Evolutionary conservation across 1,140 invertebrate genomes (phyloP), one percentile per base, ranked within the genome.

Genomic region (Zaprionus ghesquierei): DNA sequence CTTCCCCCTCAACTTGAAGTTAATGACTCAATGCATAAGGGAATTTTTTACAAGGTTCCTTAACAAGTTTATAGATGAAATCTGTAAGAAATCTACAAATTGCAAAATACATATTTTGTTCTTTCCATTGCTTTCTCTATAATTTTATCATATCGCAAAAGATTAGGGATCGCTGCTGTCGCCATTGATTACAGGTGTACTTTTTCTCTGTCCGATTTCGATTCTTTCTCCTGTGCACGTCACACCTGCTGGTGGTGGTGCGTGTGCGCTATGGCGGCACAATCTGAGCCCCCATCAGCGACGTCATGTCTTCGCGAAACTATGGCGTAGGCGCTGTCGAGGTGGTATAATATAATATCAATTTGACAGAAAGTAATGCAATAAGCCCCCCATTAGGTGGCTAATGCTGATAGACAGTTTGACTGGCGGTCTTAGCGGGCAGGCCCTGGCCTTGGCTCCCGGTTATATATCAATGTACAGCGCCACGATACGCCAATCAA

Each of bases 321-420:
- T 77, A 77, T 84, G 64, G 80, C 80, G 80, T 84, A 79, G 58
- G 33, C 31, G 49, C 3, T 13, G 10, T 33, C 35, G 27, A 33
- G 54, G 18, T 51, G 22, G 33, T 41, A 66, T 66, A 41, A 41
- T 2, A 41, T 2, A 41, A 76, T 69, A 82, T 82, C 75, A 82
- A 75, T 58, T 25, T 72, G 12, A 22, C 18, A 20, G 41, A 46
- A 38, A 38, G 25, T 12, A 15, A 23, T 22, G 13, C 23, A 13
- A 18, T 56, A 44, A 56, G 50, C 27, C 22, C 27, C 35, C 35
- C 50, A 25, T 27, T 20, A 18, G 35, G 15, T 29, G 20, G 50
- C n/a, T 33, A 58, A 64, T 31, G 31, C 61, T 70, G 69, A 59
- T 58, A 51, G 54, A 71, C 69, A 71, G 31, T 65, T 71, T 71